Evolutionary conservation across 2,797 vertebrate genomes (phyloP).

Genomic region (Euphonia xanthogaster): DNA sequence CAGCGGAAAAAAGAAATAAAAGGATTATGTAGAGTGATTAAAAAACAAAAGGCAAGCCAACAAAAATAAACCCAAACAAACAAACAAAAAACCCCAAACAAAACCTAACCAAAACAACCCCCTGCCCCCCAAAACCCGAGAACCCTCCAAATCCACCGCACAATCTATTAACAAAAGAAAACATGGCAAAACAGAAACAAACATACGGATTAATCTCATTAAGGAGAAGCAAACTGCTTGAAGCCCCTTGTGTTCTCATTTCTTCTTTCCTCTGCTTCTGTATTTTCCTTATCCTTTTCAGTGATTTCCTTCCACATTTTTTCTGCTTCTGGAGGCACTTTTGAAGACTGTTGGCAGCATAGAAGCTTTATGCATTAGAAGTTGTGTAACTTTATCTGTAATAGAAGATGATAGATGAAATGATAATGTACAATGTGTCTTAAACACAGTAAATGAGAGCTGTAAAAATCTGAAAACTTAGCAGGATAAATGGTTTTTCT

Average conservation of each 20-base stretch:
- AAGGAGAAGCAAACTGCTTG: background rate
- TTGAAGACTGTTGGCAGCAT: background rate
- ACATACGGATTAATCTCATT: constrained; percentile 6
- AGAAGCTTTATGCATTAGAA: background rate
- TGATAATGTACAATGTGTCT: constrained; percentile 33
- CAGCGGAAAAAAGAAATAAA: background rate
- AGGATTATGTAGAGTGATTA: background rate
- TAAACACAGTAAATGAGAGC: constrained; percentile 28
- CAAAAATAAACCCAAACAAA: background rate
- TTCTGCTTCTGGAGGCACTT: background rate
- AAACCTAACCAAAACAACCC: background rate
- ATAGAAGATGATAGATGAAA: constrained; percentile 40
- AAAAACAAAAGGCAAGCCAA: background rate
- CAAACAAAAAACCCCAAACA: background rate
- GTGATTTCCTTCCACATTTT: background rate
- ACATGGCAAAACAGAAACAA: background rate
- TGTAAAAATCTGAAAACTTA: constrained; percentile 57
- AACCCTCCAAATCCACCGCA: fast-evolving
- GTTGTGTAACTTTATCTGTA: background rate
- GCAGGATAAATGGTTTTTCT: constrained; percentile 16
- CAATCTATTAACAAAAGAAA: background rate
- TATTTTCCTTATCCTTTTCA: background rate
- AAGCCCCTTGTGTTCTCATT: background rate
- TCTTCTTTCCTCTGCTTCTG: background rate
- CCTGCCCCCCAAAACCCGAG: fast-evolving